Evolutionary conservation across 2,113 vertebrate genomes (phyloP), one percentile per base, ranked within the genome.

Genomic region (Chaetops frenatus): DNA sequence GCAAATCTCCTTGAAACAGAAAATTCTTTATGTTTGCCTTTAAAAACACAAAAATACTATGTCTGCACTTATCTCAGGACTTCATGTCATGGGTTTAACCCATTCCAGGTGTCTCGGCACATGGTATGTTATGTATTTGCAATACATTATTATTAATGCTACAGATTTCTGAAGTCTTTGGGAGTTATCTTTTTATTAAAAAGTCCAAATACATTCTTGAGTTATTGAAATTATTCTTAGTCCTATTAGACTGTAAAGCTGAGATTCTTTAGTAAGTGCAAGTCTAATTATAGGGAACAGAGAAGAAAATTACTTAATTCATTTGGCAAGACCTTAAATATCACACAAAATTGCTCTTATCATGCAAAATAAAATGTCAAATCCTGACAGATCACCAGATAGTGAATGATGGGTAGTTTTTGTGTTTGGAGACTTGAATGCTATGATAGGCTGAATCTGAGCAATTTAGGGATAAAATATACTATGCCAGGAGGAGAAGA

Each of bases 21-120:
- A 83, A 29, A 8, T 58, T 70, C 19, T 61, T 83, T 36, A 54
- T 6, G 28, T 47, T 50, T 61, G 11, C 14, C 17, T 66, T 62
- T 66, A 58, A 61, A 53, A 50, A n/a, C 7, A 38, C 0, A 2
- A 3, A 16, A 2, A 19, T 25, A 19, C 2, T 5, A 4, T 19
- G 2, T 2, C 4, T 17, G 4, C 0, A 2, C 7, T 44, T 16
- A 44, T 12, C 25, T 65, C 21, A 10, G 60, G 16, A 78, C 2
- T 29, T 45, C 50, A 25, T 23, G 29, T 25, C 0, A 1, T 18
- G 14, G 7, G 20, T 57, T 42, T 28, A 67, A 47, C 66, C 0
- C 1, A 29, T 66, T 79, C n/a, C 57, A 67, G 20, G 5, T 16
- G 10, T 38, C 60, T 40, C 36, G 5, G 24, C 15, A 54, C 2